Evolutionary conservation across 30 jellyfish, hydroid and myxozoan species (phyloP), one percentile per base, ranked within the genome.

Genomic region (Cassiopea xamachana): DNA sequence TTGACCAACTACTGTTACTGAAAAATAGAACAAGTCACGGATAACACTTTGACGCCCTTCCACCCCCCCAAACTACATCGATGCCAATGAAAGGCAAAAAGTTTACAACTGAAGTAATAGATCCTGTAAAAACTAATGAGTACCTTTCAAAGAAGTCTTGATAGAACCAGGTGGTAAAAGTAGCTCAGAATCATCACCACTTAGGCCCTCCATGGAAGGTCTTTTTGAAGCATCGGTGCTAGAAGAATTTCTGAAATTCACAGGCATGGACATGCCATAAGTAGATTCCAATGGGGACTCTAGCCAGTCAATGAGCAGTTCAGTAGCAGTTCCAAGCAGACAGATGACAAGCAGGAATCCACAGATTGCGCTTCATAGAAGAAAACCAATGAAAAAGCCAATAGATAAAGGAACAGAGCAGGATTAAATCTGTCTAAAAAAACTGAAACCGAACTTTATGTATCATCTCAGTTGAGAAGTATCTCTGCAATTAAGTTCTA

Each of bases 291-390:
- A 60, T 27, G 47, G 72, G 44, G 94, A 74, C 80, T 58, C 80
- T 5, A 88, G 77, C 48, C 75, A 48, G 18, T 72, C 79, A 46
- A 78, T 27, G 8, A 89, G 17, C 68, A 89, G 51, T 58, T 89
- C 97, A 58, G 70, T 44, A 73, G 73, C n/a, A 2, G 97, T 89
- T 75, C 97, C 97, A 48, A 89, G 9, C 1, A 89, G 60, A 49
- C 97, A 89, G 7, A 89, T 80, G 16, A 48, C 58, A 18, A 77
- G 77, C 9, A 89, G 17, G 50, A 81, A 12, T n/a, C 97, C 97
- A 73, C 89, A 81, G 44, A 89, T 64, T 18, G 81, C 64, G 71
- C 94, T 86, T 12, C 5, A 64, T 5, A 9, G 43, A 64, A 64
- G 15, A 64, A 6, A 14, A 27, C 39, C 39, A 27, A 27, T 27